Conservation (phyloP, 2,888 invertebrate genomes). For the Cerceris ruficornis region DNA sequence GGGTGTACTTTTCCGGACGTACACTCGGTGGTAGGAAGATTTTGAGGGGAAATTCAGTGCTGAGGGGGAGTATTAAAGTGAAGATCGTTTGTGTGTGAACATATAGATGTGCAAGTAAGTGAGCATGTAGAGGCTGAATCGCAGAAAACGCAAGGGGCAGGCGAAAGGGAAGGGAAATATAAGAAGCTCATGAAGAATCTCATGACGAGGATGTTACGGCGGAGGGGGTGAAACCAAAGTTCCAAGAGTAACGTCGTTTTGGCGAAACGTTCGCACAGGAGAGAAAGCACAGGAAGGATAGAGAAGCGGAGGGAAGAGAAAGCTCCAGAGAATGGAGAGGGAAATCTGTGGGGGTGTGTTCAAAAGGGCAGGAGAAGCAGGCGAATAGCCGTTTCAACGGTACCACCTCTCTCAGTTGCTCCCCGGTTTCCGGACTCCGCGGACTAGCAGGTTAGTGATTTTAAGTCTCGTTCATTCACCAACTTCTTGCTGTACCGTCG, state of each 20-base stretch:
- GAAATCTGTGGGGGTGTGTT: conserved; percentile 43
- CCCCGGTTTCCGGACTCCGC: conserved; percentile 79
- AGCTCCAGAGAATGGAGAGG: conserved; percentile 22
- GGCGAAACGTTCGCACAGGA: neutral
- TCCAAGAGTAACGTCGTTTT: conserved; percentile 25
- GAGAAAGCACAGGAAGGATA: neutral
- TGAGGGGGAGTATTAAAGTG: neutral
- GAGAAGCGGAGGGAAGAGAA: conserved; percentile 4
- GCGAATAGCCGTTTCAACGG: conserved; percentile 63
- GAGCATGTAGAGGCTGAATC: too few relatives aligned
- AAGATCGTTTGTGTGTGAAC: neutral
- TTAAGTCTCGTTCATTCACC: conserved; percentile 72
- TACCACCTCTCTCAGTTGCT: conserved; percentile 76
- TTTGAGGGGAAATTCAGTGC: conserved; percentile 38
- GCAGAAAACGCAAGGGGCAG: too few relatives aligned
- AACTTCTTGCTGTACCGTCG: conserved; percentile 54
- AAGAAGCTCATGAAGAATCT: too few relatives aligned
- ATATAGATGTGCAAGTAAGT: neutral
- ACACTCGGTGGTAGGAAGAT: conserved; percentile 7
- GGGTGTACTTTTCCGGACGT: conserved; percentile 36
- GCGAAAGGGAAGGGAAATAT: too few relatives aligned
- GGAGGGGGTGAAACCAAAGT: conserved; percentile 26
- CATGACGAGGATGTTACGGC: too few relatives aligned
- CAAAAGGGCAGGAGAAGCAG: conserved; percentile 63
- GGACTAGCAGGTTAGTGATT: conserved; percentile 76